phyloP scores from a whole-genome alignment of 2,113 vertebrate species.

The Anarhynchus alexandrinus region DNA sequence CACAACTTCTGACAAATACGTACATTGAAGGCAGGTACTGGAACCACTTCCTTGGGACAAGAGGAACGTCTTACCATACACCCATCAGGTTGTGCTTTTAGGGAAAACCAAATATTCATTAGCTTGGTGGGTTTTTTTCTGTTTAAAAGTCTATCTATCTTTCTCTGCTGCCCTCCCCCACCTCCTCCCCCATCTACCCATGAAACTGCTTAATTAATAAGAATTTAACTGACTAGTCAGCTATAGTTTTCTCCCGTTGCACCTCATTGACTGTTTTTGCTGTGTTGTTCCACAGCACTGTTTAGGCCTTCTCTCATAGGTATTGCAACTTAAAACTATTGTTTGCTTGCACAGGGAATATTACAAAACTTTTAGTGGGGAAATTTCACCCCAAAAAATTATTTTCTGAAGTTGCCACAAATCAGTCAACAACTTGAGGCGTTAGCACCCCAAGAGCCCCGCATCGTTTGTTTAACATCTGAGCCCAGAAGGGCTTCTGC shows the following conservation, averaged over 20 bases:
- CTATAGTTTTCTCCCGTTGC: not conserved
- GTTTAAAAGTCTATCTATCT: not conserved
- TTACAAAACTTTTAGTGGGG: not conserved
- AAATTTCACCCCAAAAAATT: not conserved
- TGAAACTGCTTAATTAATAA: not conserved
- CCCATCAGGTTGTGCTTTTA: not conserved
- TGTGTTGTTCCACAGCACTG: not conserved
- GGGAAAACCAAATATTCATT: not conserved
- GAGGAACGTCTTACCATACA: not conserved
- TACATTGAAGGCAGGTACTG: not conserved
- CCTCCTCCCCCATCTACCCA: not conserved
- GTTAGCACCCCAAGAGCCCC: not conserved
- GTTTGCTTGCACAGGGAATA: not conserved
- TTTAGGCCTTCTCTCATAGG: not conserved
- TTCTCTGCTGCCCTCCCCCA: not conserved
- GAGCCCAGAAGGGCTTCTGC: not conserved
- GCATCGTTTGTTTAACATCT: fast-evolving
- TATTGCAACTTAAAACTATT: not conserved
- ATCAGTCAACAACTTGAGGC: not conserved
- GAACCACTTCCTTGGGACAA: not conserved
- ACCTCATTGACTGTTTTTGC: not conserved
- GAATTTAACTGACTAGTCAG: not conserved
- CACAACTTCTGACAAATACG: not conserved
- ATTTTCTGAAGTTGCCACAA: not conserved
- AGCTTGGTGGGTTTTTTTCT: not conserved